Evolutionary conservation across 2,113 vertebrate species (phyloP), one percentile per base, ranked within the genome.

Genomic region (Megalops atlanticus): DNA sequence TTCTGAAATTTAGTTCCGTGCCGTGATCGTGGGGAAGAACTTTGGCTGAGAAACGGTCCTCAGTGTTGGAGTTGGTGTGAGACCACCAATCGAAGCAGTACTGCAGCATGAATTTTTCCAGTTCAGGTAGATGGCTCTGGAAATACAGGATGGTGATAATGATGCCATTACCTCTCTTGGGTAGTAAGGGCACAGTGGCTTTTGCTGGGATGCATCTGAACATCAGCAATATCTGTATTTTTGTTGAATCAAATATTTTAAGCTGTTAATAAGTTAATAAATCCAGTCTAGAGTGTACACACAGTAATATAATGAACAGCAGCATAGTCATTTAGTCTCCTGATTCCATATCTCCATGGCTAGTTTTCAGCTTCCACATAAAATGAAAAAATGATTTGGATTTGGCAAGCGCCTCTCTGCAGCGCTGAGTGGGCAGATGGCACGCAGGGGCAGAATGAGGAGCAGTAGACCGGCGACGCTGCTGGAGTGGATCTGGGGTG

Each of bases 1-100:
- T 41, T 38, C 31, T 78, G 77, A 40, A 43, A 78, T 41, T 68
- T 27, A 58, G 78, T 71, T 72, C 68, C 70, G 38, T 21, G 27
- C 39, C 47, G 31, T 71, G n/a, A 79, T 47, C 47, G n/a, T n/a
- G n/a, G n/a, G n/a, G n/a, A n/a, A n/a, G n/a, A n/a, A n/a, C n/a
- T n/a, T n/a, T n/a, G n/a, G n/a, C n/a, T 31, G 24, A 64, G 58
- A 31, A 64, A 64, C 11, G n/a, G n/a, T 10, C 31, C 31, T 64
- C n/a, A n/a, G 58, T n/a, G n/a, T n/a, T 31, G 24, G 24, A 7
- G 0, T 24, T 69, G 77, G 36, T 70, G 58, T 36, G n/a, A 70
- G 24, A 27, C 12, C 58, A 2, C 38, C 8, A 31, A 6, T 41
- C 38, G 52, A n/a, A n/a, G 24, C 3, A 58, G 24, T 58, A 31